Evolutionary conservation across 2,113 vertebrate species (phyloP), one percentile per base, ranked within the genome.

Genomic region (Ameiurus melas): DNA sequence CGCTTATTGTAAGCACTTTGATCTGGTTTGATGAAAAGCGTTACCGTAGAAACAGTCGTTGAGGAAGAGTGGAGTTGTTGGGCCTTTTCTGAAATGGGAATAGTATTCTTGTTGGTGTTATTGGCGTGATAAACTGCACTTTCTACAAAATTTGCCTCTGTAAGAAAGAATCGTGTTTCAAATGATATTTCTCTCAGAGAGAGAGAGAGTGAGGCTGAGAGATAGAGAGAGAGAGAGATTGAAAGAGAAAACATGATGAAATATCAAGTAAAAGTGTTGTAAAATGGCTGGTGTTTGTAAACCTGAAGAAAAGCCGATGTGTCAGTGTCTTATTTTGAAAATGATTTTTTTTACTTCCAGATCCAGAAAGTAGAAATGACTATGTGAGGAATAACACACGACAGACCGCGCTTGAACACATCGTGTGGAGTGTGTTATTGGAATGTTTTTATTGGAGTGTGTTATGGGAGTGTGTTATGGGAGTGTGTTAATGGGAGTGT

Each of bases 231-330:
- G 33, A 22, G 33, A 39, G 36, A 68, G 55, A 57, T 13, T 16
- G 55, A 55, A 14, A 57, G 55, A 3, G 14, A 14, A 16, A 57
- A 57, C 30, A 43, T 43, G 71, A 43, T 43, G 71, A 75, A 75
- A 75, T 75, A 75, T 75, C 22, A 22, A 79, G 77, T 53, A 53
- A 79, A 55, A 79, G 27, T 75, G 71, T 43, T 75, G 47, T 13
- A 43, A 75, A 36, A 75, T 22, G 36, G 36, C 20, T 75, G 39
- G 3, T 73, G 36, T 39, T 73, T 73, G 33, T 73, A 39, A 36
- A 73, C 66, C 17, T 73, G 19, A 39, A 73, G 33, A 73, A 73
- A 73, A 71, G 13, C 14, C 39, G 68, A 36, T 19, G 20, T 36
- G 17, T 71, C 17, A 8, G 5, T 68, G n/a, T 14, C n/a, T 68